Base-by-base conservation (phyloP, 2,888 invertebrate species). In the Coecobrya sp. region DNA sequence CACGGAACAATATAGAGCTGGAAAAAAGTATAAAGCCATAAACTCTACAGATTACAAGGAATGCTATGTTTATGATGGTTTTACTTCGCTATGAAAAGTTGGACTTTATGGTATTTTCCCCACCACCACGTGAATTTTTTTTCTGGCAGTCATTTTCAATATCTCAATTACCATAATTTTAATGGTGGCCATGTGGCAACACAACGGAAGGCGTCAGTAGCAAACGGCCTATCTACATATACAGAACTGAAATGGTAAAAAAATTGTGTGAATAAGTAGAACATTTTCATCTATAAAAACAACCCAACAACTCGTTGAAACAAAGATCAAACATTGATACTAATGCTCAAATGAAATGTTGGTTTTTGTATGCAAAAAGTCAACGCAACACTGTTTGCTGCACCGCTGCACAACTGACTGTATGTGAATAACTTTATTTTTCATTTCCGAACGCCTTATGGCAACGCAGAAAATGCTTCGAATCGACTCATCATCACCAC, bases 91-190 rank as follows among this genome's bases (percentile, higher is more conserved):
- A 36, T 8, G 27, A 4, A 13, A 30, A 70, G 36, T 27, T 13
- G 13, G 65, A 65, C 2, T 27, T 65, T 27, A n/a, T 65, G 27
- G 65, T n/a, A 36, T 70, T 70, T 36, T 36, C 36, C 70, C 70
- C 70, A 70, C 36, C 36, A 70, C 36, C 70, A 70, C 36, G 70
- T 70, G 65, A 70, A 70, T 70, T 70, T 70, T 70, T 70, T 70
- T 36, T 70, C 30, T 36, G 22, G 36, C 70, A 36, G 4, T n/a
- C 70, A 30, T 70, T 70, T 70, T 70, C 36, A 25, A 65, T 65
- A 65, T 65, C 65, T 65, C 27, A 36, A 36, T 70, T 70, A 70
- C 36, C 70, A 70, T 70, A 70, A 70, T 70, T 70, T 70, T 8
- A 65, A 65, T 65, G 70, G 65, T 65, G 42, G 65, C 62, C 59